These are phyloP conservation scores for Neoarius graeffei DNA, from an alignment of 2,113 vertebrate species.

Conservation along the genomic window DNA sequence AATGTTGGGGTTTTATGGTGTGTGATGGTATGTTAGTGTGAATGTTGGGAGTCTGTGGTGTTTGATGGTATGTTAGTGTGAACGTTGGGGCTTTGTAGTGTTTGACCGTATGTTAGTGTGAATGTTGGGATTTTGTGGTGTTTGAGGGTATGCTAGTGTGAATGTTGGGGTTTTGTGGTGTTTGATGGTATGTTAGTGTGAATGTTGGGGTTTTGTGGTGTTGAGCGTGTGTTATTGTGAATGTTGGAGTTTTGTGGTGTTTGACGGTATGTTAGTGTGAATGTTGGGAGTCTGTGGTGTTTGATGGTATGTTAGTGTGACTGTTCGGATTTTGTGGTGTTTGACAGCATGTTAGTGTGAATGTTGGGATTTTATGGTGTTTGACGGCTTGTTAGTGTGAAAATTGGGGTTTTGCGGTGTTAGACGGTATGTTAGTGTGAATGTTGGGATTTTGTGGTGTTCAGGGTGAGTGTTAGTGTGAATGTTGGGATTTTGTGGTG, in stretches of 20 bases:
- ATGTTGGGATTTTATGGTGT: not conserved
- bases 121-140: not conserved
- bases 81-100: too few species aligned
- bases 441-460: not conserved
- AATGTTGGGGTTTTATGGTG: too few species aligned
- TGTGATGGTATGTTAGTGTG: not conserved
- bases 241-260: too few species aligned
- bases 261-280: not conserved
- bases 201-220: not conserved
- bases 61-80: not conserved
- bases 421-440: not conserved
- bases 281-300: not conserved
- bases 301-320: not conserved
- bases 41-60: not conserved
- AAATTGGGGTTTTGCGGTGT: too few species aligned
- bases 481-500: too few species aligned
- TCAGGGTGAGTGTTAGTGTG: too few species aligned
- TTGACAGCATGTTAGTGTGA: not conserved
- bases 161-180: too few species aligned
- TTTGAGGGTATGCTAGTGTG: not conserved
- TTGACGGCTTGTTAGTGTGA: not conserved
- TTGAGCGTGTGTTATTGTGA: too few species aligned
- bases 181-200: not conserved
- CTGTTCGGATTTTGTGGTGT: too few species aligned
- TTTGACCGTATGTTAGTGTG: not conserved